Evolutionary conservation across 2,797 vertebrate species (phyloP).

Genomic region (Adelosebastes latens): DNA sequence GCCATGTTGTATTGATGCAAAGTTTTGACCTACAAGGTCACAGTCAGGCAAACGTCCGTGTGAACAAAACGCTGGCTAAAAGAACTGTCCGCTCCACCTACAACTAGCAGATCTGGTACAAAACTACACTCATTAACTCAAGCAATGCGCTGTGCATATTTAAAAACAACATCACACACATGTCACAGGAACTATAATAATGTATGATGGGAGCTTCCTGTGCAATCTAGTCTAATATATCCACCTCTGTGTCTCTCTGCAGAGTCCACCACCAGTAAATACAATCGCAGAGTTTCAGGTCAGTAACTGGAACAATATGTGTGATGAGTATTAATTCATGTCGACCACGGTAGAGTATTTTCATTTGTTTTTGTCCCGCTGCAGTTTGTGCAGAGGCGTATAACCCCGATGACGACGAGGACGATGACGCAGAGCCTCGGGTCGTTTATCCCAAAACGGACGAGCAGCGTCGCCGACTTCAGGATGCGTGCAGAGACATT

Average conservation of each 20-base stretch:
- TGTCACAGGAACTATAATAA: not conserved
- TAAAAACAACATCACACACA: not conserved
- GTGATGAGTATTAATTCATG: not conserved
- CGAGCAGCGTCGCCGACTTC: slow-evolving; percentile 89
- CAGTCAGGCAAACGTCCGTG: not conserved
- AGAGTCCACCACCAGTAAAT: slow-evolving; percentile 81
- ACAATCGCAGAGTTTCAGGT: slow-evolving; percentile 93
- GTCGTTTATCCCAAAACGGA: slow-evolving; percentile 93
- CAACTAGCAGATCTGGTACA: not conserved
- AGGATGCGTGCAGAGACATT: slow-evolving; percentile 94
- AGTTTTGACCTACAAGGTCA: not conserved
- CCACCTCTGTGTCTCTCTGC: slow-evolving; percentile 14
- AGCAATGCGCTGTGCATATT: not conserved
- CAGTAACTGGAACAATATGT: slow-evolving; percentile 22
- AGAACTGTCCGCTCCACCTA: not conserved
- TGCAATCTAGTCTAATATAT: not conserved
- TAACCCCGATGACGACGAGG: slow-evolving; percentile 95
- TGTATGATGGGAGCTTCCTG: not conserved
- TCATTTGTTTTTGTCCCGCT: not conserved
- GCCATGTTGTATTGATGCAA: not conserved
- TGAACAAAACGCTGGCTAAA: not conserved
- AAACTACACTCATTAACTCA: not conserved
- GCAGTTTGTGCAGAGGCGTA: slow-evolving; percentile 95
- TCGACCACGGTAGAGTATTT: not conserved
- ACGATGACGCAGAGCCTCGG: slow-evolving; percentile 88